Base-by-base conservation (phyloP, 2,888 invertebrate genomes). In the Oscheius onirici region DNA sequence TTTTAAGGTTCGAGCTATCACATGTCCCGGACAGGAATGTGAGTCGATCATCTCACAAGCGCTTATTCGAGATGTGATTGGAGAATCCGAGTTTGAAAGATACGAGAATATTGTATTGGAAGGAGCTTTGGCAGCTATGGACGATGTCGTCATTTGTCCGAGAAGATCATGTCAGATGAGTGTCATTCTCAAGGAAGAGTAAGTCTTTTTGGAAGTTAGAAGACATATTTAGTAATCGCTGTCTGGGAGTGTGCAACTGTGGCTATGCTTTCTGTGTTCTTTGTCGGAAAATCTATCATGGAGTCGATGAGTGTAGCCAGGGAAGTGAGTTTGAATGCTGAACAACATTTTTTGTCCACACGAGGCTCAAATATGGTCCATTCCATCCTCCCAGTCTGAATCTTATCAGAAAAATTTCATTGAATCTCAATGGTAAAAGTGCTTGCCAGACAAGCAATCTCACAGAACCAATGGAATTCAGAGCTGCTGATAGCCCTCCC, bases 211-310 rank as follows among this genome's bases (percentile, higher is more conserved):
- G 24, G 3, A 20, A 1, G n/a, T 58, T 13, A 28, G 58, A n/a
- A 55, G 11, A 26, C 55, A 46, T 8, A 5, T 40, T 24, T 20
- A 58, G 58, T 2, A 54, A 54, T 13, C 58, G 67, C 8, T 60
- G 69, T n/a, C 74, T 81, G 1, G 91, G 87, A 41, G 92, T 92
- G 84, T 90, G 91, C 0, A 87, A 87, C 3, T 92, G 92, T 83
- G 83, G 88, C 24, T 91, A 90, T 83, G 90, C 90, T 6, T 92
- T 92, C 88, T 92, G 92, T 84, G 87, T 90, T 20, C 88, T 89
- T 69, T 92, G 92, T 85, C 90, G 90, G 85, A 89, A 89, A 86
- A 90, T 90, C 8, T 92, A 91, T 84, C 92, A 92, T 84, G 92
- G 91, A 13, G 87, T 91, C 60, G 91, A 90, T 55, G 90, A 91